Evolutionary conservation across 92 coral and sea anemone genomes (phyloP).

Genomic region (Umimayanthus kanabou): DNA sequence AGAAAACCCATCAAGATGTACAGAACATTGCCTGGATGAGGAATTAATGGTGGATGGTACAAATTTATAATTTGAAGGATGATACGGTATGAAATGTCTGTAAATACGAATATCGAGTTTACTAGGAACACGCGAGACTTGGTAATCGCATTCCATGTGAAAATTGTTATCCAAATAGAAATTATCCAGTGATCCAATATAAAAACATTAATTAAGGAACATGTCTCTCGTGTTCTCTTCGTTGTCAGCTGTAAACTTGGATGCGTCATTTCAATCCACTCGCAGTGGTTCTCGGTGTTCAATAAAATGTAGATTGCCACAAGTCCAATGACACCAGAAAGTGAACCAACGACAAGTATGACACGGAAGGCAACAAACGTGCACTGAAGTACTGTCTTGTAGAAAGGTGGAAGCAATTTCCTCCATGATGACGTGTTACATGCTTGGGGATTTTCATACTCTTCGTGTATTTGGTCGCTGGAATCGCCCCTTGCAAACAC

Average conservation of each 20-base stretch:
- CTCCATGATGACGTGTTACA: neutral
- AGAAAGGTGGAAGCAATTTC: neutral
- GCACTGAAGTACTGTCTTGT: constrained; percentile 12
- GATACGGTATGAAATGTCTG: neutral
- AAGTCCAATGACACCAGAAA: neutral
- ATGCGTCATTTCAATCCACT: neutral
- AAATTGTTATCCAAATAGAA: constrained; percentile 4
- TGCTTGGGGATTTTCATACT: neutral
- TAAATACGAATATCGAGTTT: neutral
- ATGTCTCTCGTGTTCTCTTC: neutral
- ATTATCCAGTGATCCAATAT: constrained; percentile 25
- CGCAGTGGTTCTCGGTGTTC: constrained; percentile 4
- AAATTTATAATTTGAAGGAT: neutral
- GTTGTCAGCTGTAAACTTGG: neutral
- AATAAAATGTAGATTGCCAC: neutral
- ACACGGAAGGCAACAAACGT: constrained; percentile 5
- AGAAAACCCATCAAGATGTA: neutral
- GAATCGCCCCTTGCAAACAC: constrained; percentile 3
- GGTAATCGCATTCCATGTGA: neutral
- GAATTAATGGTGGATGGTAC: neutral
- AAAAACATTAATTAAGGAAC: neutral
- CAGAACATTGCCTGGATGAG: neutral
- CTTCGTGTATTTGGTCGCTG: constrained; percentile 4
- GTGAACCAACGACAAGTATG: constrained; percentile 1
- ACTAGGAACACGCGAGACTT: neutral